Evolutionary conservation across 2,797 vertebrate genomes (phyloP).

Genomic region (Australoheros facetus): DNA sequence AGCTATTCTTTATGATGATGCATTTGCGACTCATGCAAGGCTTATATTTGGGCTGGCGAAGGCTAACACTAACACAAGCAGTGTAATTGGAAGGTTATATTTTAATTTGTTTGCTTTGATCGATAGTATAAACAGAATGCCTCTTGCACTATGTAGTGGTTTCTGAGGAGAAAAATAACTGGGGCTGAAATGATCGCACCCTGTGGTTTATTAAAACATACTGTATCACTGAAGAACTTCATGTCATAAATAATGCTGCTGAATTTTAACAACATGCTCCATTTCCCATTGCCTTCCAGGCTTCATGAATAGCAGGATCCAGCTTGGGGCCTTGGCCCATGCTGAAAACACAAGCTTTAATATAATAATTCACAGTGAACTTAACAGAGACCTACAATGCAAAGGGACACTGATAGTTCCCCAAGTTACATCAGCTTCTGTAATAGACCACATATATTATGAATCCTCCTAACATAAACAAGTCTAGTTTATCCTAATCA

Average conservation of each 20-base stretch:
- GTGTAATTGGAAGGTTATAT: slow-evolving; percentile 58
- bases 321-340: slow-evolving; percentile 31
- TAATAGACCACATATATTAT: neutral
- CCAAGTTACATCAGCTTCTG: slow-evolving; percentile 24
- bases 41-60: slow-evolving; percentile 22
- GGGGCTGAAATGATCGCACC: slow-evolving; percentile 48
- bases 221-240: slow-evolving; percentile 53
- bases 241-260: slow-evolving; percentile 69
- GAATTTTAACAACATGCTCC: slow-evolving; percentile 65
- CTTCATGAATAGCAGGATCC: slow-evolving; percentile 52
- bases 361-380: slow-evolving; percentile 56
- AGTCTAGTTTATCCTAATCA: neutral
- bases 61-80: slow-evolving; percentile 39
- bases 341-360: slow-evolving; percentile 55
- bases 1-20: slow-evolving; percentile 45
- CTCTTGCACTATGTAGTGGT: slow-evolving; percentile 21
- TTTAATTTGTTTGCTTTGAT: slow-evolving; percentile 64
- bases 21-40: slow-evolving; percentile 36
- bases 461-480: slow-evolving; percentile 7
- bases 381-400: slow-evolving; percentile 55
- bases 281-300: slow-evolving; percentile 51
- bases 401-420: slow-evolving; percentile 28
- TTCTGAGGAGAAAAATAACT: slow-evolving; percentile 52
- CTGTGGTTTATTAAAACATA: slow-evolving; percentile 63
- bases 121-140: slow-evolving; percentile 22